phyloP scores from a whole-genome alignment of 2,888 invertebrate species.

The Belgica antarctica region DNA sequence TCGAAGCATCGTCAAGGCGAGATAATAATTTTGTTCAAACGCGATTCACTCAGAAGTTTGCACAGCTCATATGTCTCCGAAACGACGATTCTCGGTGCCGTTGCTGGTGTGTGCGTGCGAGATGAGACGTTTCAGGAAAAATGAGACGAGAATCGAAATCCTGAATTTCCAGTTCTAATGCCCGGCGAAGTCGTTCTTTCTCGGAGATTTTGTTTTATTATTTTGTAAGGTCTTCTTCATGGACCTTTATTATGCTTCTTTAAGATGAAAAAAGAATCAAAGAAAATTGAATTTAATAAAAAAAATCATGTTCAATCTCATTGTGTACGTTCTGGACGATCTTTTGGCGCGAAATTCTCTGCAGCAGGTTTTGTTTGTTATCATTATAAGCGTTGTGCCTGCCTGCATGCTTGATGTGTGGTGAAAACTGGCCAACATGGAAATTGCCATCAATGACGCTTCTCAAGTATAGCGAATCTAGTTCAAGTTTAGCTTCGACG shows the following conservation, averaged over 20 bases:
- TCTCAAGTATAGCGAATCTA: no score
- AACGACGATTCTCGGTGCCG: background rate
- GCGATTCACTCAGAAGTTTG: background rate
- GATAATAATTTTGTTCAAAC: no score
- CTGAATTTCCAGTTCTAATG: conserved; percentile 36
- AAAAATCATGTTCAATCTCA: conserved; percentile 21
- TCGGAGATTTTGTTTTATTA: conserved; percentile 2
- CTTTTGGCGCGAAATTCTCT: conserved; percentile 30
- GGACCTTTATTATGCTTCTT: conserved; percentile 2
- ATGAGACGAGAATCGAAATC: conserved; percentile 26
- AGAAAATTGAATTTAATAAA: conserved; percentile 31
- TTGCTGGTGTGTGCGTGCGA: background rate
- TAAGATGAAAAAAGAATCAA: background rate
- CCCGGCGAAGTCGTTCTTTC: background rate
- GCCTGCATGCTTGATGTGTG: no score
- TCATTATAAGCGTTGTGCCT: background rate
- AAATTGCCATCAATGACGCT: background rate
- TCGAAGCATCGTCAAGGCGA: no score
- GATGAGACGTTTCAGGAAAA: background rate
- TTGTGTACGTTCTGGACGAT: background rate
- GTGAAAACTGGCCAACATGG: no score
- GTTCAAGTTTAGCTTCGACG: no score
- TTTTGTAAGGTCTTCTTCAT: conserved; percentile 29
- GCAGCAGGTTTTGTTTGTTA: conserved; percentile 32
- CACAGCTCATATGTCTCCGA: background rate